These are phyloP conservation scores for Tetanocera ferruginea DNA, from an alignment of 2,888 invertebrate genomes.

Conservation along the genomic window DNA sequence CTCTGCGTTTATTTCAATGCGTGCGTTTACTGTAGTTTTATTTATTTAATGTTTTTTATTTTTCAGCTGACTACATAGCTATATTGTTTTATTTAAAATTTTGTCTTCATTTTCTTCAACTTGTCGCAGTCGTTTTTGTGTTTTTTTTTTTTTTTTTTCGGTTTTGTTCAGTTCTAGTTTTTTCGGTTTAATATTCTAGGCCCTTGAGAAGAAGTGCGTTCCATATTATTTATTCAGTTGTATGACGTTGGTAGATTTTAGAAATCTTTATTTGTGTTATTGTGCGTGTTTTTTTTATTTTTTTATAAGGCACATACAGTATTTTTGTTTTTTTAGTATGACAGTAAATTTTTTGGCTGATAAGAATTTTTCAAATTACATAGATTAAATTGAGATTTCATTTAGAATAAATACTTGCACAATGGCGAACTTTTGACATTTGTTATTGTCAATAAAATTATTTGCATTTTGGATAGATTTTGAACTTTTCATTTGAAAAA, in stretches of 20 bases:
- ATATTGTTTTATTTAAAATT: slow-evolving; percentile 38
- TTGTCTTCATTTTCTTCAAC: slow-evolving; percentile 7
- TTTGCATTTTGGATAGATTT: no score
- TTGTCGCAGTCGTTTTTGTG: not conserved
- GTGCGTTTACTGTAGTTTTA: slow-evolving; percentile 43
- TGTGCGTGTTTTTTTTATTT: slow-evolving; percentile 4
- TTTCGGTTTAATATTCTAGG: not conserved
- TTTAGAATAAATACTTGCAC: no score
- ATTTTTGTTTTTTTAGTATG: not conserved
- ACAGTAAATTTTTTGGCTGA: not conserved
- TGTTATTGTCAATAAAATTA: no score
- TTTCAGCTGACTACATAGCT: slow-evolving; percentile 49
- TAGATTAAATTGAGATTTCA: no score
- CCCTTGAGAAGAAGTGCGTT: slow-evolving; percentile 48
- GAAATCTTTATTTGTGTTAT: not conserved
- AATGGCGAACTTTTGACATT: no score
- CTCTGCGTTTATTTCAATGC: slow-evolving; percentile 25
- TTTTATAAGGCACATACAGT: no score
- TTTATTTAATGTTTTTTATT: slow-evolving; percentile 45
- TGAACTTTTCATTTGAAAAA: no score
- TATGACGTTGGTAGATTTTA: slow-evolving; percentile 50
- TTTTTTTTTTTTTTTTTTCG: slow-evolving; percentile 31
- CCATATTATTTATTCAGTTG: slow-evolving; percentile 63
- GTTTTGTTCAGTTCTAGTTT: not conserved
- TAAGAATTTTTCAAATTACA: no score